Evolutionary conservation across 1,140 invertebrate genomes (phyloP), one percentile per base, ranked within the genome.

Genomic region (Bombus huntii): DNA sequence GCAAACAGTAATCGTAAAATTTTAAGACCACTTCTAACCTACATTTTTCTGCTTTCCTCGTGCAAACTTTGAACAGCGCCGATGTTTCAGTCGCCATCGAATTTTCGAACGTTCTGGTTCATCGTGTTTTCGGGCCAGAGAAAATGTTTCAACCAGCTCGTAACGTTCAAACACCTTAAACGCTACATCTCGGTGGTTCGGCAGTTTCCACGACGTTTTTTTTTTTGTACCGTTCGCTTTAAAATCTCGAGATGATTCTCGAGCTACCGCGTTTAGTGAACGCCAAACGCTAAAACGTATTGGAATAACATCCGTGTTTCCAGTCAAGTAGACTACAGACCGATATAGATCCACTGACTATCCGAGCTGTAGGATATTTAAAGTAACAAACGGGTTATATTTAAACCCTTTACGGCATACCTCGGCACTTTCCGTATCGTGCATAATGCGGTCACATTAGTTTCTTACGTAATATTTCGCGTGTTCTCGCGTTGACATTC

Each of bases 341-440:
- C 70, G 71, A 85, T 85, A 85, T 85, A 85, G 66, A 79, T 22
- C 70, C 37, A 34, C 78, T 68, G 84, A 81, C 84, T 81, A 81
- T 81, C 79, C 31, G 71, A 42, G 68, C 68, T 68, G 78, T 70
- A 73, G 70, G 78, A 75, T 85, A 85, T 85, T 85, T 85, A 68
- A 85, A 85, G 84, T 73, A 81, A 81, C 84, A 75, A 85, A 85
- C 84, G 84, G 10, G 84, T 74, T 85, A 85, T 85, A 85, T 85
- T 81, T 85, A 85, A 81, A 81, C 78, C 79, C 74, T 81, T 74
- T 73, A 81, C 71, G 15, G 57, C 70, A 44, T 59, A 71, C 79
- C 62, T 28, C 59, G 1, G 0, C 28, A 47, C 47, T 85, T 81
- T 53, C 79, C 84, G 70, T 75, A 68, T 85, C 68, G 42, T 44